Evolutionary conservation across 2,888 invertebrate species (phyloP).

Genomic region (Xylophagus ater): DNA sequence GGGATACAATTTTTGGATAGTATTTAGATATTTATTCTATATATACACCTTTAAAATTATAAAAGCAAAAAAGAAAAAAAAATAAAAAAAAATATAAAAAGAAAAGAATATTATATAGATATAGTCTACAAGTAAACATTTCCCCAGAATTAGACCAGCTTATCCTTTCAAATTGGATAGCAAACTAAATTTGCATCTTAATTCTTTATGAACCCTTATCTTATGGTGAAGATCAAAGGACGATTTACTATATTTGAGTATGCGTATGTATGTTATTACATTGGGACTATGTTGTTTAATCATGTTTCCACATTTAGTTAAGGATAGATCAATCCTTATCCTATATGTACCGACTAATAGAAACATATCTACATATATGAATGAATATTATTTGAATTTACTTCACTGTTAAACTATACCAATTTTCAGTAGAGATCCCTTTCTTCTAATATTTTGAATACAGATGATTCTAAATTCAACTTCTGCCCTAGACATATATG

Average conservation of each 20-base stretch:
- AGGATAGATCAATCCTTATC: not conserved
- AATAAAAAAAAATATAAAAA: too few relatives aligned
- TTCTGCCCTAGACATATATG: too few relatives aligned
- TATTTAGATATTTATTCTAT: too few relatives aligned
- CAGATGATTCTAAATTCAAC: too few relatives aligned
- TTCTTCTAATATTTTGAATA: too few relatives aligned
- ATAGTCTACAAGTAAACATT: too few relatives aligned
- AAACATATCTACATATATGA: not conserved
- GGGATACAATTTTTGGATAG: too few relatives aligned
- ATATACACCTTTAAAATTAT: not conserved
- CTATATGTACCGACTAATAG: not conserved
- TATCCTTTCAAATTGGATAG: conserved; percentile 18
- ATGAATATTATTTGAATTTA: not conserved
- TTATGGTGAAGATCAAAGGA: conserved; percentile 16
- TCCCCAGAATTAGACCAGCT: too few relatives aligned
- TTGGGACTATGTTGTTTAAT: conserved; percentile 3
- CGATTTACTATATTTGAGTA: conserved; percentile 16
- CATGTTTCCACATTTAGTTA: not conserved
- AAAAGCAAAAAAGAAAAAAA: too few relatives aligned
- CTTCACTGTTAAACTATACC: not conserved
- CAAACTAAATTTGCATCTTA: conserved; percentile 19
- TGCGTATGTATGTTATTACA: conserved; percentile 8
- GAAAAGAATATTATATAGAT: too few relatives aligned
- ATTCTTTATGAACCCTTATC: conserved; percentile 18
- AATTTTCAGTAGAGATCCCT: too few relatives aligned